These are phyloP conservation scores for Nephrotoma guestfalica DNA, from an alignment of 2,888 invertebrate genomes.

Conservation along the genomic window DNA sequence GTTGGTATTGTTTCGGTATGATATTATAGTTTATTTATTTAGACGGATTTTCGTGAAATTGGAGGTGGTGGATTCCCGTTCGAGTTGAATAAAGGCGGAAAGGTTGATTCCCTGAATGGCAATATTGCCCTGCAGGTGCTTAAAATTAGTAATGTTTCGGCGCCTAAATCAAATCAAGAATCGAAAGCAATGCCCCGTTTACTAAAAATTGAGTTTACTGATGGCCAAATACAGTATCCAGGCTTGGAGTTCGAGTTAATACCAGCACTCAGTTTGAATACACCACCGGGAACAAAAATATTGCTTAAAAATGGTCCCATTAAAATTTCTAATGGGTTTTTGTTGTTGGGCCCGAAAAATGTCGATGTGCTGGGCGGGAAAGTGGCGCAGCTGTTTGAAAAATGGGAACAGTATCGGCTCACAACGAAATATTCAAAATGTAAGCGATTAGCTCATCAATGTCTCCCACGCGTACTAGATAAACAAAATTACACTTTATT, in stretches of 20 bases:
- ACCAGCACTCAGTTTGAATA: slow-evolving; percentile 56
- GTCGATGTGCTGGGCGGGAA: slow-evolving; percentile 69
- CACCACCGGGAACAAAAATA: slow-evolving; percentile 83
- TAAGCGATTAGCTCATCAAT: slow-evolving; percentile 16
- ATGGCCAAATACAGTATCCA: slow-evolving; percentile 64
- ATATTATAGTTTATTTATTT: not conserved
- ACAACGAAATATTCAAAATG: slow-evolving; percentile 47
- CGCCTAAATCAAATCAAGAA: slow-evolving; percentile 82
- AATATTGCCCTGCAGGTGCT: slow-evolving; percentile 74
- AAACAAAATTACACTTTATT: not conserved
- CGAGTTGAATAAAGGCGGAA: slow-evolving; percentile 45
- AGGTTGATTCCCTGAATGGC: slow-evolving; percentile 33
- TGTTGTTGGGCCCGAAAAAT: slow-evolving; percentile 52
- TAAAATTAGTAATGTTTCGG: slow-evolving; percentile 75
- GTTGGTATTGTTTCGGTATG: not conserved
- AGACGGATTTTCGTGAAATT: slow-evolving; percentile 61
- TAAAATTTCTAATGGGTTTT: slow-evolving; percentile 53
- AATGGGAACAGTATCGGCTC: slow-evolving; percentile 66
- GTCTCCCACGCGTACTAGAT: not conserved
- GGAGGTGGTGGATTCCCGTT: slow-evolving; percentile 60
- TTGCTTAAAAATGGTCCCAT: slow-evolving; percentile 38
- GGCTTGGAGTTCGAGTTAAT: slow-evolving; percentile 65
- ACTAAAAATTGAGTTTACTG: slow-evolving; percentile 69
- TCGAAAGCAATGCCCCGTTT: slow-evolving; percentile 68
- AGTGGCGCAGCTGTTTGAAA: slow-evolving; percentile 68